Conservation (phyloP, 1,140 invertebrate genomes). For the Subanguina moxae region DNA sequence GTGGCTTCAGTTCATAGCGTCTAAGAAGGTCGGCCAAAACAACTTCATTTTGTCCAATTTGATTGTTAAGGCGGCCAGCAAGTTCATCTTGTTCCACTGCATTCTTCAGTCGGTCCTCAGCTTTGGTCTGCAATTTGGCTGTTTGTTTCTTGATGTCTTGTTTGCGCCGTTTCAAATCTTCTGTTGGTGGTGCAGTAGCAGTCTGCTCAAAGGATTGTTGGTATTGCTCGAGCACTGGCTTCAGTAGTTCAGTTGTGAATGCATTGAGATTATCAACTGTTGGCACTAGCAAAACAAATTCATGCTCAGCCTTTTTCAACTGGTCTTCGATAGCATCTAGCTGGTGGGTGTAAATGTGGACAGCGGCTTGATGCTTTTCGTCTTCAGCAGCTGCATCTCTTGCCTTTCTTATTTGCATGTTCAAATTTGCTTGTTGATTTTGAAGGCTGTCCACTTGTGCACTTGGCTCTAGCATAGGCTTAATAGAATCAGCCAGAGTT, state of each 20-base stretch:
- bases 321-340: background rate
- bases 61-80: background rate
- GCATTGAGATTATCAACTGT: background rate
- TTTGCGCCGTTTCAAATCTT: background rate
- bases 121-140: background rate
- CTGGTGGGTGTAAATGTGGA: background rate
- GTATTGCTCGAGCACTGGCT: background rate
- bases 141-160: background rate
- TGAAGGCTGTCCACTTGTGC: background rate
- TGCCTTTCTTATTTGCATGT: background rate
- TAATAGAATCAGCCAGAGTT: background rate
- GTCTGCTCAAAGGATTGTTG: background rate
- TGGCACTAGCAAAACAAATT: background rate
- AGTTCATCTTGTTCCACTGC: background rate
- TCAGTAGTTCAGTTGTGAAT: background rate
- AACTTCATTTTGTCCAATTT: background rate
- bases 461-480: background rate
- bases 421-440: background rate
- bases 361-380: background rate
- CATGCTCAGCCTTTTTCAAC: background rate
- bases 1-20: conserved; percentile 1
- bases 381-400: background rate
- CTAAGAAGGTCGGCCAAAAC: background rate
- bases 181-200: background rate
- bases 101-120: background rate